Base-by-base conservation (phyloP, 1,140 invertebrate genomes). In the Hirudo medicinalis region DNA sequence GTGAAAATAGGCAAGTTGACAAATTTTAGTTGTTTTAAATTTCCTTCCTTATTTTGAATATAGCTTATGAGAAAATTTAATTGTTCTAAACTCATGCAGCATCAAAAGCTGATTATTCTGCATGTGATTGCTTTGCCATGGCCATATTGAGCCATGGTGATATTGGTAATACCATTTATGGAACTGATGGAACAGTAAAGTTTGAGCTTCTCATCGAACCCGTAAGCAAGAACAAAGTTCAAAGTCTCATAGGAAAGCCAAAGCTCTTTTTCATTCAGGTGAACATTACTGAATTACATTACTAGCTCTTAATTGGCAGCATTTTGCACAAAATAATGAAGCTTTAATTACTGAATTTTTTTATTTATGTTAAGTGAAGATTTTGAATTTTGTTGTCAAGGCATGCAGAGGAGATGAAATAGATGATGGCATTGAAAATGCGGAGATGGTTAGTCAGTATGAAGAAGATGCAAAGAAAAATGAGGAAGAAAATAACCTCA, bases 131-230 rank as follows among this genome's bases (percentile, higher is more conserved):
- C 72, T 81, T 83, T 75, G 73, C 75, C 9, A 78, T 77, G 74
- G 78, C 89, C 54, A 88, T 97, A 54, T 82, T 97, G 55, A 89
- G 89, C 73, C 94, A 97, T 81, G 94, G 94, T 32, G 91, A 94
- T 78, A 83, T 90, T 71, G 91, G 91, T 19, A 49, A 49, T 13
- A 85, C 90, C 73, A 82, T 97, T 27, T 94, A 92, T 82, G 91
- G 91, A 20, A 89, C 88, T 77, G 91, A 97, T 82, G 87, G 86
- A 53, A 86, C 75, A 22, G 76, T 82, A 22, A 89, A 94, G 60
- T 73, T 82, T 32, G 77, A 81, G 54, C 83, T 85, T 71, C 83
- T 97, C 54, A 92, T 91, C 87, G 85, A 87, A 53, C 85, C 87
- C 72, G 96, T 97, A 78, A 91, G 91, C 57, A 89, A 90, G 17